Percentiles rank a stretch among this genome's conserved stretches.
These are phyloP conservation scores for Hybos culiciformis DNA, from an alignment of 2,888 invertebrate genomes.

Conservation along the genomic window DNA sequence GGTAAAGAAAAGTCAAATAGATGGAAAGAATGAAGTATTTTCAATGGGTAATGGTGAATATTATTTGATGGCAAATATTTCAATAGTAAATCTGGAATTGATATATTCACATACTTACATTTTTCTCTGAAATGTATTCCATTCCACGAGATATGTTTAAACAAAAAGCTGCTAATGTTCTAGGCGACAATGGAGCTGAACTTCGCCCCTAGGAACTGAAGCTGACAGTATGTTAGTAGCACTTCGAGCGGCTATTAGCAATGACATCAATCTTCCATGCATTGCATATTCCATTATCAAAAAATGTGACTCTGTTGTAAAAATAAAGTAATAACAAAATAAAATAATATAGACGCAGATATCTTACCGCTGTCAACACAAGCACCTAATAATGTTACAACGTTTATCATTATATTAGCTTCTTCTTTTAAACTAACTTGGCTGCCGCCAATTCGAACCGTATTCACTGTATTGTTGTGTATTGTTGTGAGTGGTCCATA, in stretches of 20 bases:
- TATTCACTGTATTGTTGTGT: slow-evolving; percentile 72
- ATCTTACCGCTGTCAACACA: slow-evolving; percentile 64
- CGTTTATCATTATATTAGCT: slow-evolving; percentile 73
- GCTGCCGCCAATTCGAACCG: slow-evolving; percentile 63
- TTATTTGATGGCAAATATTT: too few relatives aligned
- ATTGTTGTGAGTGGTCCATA: slow-evolving; percentile 65
- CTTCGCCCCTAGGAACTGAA: slow-evolving; percentile 35
- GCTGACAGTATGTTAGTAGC: slow-evolving; percentile 37
- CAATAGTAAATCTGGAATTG: neutral
- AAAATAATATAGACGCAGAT: too few relatives aligned
- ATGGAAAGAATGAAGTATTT: too few relatives aligned
- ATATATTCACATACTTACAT: slow-evolving; percentile 40
- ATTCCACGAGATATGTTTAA: slow-evolving; percentile 73
- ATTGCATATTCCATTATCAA: slow-evolving; percentile 77
- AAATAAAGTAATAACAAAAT: too few relatives aligned
- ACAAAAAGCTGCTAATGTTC: slow-evolving; percentile 65
- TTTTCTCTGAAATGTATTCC: slow-evolving; percentile 69
- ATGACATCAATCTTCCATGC: slow-evolving; percentile 65
- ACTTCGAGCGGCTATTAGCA: slow-evolving; percentile 46
- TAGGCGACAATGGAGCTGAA: slow-evolving; percentile 33
- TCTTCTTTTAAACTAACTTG: slow-evolving; percentile 64
- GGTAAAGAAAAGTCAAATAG: too few relatives aligned
- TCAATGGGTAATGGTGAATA: too few relatives aligned
- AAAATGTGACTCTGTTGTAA: slow-evolving; percentile 68
- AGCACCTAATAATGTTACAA: slow-evolving; percentile 66